These are phyloP conservation scores for Panthera uncia DNA, from an alignment of 2,113 vertebrate genomes.

Conservation along the genomic window DNA sequence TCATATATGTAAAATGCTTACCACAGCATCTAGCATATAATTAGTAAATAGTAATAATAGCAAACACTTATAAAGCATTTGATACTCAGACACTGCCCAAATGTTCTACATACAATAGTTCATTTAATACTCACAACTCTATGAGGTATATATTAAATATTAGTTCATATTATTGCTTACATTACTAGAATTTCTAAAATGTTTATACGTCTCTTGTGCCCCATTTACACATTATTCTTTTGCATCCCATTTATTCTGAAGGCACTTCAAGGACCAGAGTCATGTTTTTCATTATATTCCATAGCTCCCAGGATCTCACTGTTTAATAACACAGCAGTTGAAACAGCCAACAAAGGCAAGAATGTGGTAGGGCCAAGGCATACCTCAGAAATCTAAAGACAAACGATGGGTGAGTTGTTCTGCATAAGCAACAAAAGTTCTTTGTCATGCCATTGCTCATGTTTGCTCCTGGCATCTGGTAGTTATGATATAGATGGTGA, in stretches of 20 bases:
- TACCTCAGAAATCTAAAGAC: not conserved
- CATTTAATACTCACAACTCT: not conserved
- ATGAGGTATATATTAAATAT: not conserved
- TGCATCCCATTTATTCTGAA: not conserved
- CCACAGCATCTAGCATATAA: not conserved
- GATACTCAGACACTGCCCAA: not conserved
- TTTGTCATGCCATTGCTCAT: not conserved
- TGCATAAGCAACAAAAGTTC: not conserved
- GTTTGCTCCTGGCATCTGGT: not conserved
- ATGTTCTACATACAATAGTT: not conserved
- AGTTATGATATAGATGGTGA: not conserved
- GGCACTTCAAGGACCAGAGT: not conserved
- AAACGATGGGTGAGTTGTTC: not conserved
- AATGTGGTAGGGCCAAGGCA: not conserved
- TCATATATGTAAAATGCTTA: constrained; percentile 1
- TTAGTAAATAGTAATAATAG: not conserved
- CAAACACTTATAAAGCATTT: not conserved
- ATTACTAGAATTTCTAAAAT: not conserved
- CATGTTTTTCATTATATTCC: not conserved
- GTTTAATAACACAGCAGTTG: not conserved
- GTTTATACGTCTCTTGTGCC: not conserved
- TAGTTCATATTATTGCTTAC: not conserved
- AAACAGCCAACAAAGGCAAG: not conserved
- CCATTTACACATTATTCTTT: not conserved
- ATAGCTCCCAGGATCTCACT: not conserved